Evolutionary conservation across 2,113 vertebrate species (phyloP).

Genomic region (Cottus gobio): DNA sequence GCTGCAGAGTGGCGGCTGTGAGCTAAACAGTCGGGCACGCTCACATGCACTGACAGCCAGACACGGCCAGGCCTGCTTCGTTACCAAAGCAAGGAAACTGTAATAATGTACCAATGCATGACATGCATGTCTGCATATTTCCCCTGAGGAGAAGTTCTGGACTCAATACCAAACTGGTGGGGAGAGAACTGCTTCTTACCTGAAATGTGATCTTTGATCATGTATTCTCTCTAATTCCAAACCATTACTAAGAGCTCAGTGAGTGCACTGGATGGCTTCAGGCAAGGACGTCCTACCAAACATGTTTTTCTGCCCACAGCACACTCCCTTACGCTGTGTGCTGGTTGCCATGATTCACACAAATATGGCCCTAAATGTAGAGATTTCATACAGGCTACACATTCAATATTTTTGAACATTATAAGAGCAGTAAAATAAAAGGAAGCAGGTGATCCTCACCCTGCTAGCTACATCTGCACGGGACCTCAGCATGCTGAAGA

Average conservation of each 20-base stretch:
- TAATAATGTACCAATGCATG: not conserved
- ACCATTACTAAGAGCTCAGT: conserved; percentile 20
- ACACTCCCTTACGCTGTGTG: conserved; percentile 2
- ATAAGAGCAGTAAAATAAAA: conserved; percentile 28
- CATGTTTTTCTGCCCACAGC: not conserved
- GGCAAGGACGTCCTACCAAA: conserved; percentile 6
- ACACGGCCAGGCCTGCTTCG: no score
- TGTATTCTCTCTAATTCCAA: conserved; percentile 18
- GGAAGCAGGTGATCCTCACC: conserved; percentile 43
- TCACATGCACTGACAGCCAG: no score
- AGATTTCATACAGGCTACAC: conserved; percentile 2
- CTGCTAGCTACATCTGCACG: conserved; percentile 15
- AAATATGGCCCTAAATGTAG: not conserved
- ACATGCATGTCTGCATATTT: not conserved
- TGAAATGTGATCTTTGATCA: not conserved
- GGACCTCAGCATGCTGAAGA: conserved; percentile 22
- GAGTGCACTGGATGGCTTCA: conserved; percentile 21
- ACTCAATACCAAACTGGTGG: not conserved
- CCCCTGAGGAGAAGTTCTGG: not conserved
- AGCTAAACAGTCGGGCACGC: no score
- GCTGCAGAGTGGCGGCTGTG: no score
- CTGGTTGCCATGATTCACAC: conserved; percentile 14
- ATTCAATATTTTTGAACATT: conserved; percentile 11
- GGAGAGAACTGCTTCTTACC: not conserved
- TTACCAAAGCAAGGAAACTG: not conserved